Percentiles rank a stretch among this genome's conserved stretches.
These are phyloP conservation scores for Eretmocerus hayati DNA, from an alignment of 2,888 invertebrate genomes.

Conservation along the genomic window DNA sequence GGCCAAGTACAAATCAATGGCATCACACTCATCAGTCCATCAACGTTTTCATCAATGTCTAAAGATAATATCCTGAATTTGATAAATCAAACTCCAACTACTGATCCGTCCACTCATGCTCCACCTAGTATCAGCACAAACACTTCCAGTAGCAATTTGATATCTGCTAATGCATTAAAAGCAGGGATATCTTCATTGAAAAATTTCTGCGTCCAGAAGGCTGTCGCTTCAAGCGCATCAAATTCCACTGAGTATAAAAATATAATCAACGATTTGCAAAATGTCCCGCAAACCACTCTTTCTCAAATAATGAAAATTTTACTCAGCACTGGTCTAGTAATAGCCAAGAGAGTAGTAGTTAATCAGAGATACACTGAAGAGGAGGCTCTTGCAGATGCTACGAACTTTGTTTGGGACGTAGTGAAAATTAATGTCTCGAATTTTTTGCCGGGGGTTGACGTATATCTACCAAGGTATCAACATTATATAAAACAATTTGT, in stretches of 20 bases:
- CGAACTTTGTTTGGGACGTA: constrained; percentile 11
- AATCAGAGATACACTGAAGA: constrained; percentile 1
- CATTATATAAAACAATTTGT: background rate
- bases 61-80: constrained; percentile 9
- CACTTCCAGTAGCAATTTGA: background rate
- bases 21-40: constrained; percentile 16
- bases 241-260: background rate
- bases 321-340: constrained; percentile 2
- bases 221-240: constrained; percentile 1
- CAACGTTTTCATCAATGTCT: constrained; percentile 10
- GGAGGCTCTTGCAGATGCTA: background rate
- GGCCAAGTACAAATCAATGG: constrained; percentile 17
- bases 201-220: constrained; percentile 7
- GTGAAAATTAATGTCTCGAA: constrained; percentile 8
- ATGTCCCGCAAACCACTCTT: background rate
- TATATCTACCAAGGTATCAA: background rate
- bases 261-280: constrained; percentile 9
- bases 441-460: background rate
- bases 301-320: constrained; percentile 5
- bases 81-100: constrained; percentile 1
- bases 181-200: constrained; percentile 1
- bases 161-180: constrained; percentile 7
- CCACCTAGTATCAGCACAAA: background rate
- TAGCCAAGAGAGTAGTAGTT: background rate
- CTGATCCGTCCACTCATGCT: background rate